Base-by-base conservation (phyloP, 2,888 invertebrate species). In the Lasioglossum leucozonium region DNA sequence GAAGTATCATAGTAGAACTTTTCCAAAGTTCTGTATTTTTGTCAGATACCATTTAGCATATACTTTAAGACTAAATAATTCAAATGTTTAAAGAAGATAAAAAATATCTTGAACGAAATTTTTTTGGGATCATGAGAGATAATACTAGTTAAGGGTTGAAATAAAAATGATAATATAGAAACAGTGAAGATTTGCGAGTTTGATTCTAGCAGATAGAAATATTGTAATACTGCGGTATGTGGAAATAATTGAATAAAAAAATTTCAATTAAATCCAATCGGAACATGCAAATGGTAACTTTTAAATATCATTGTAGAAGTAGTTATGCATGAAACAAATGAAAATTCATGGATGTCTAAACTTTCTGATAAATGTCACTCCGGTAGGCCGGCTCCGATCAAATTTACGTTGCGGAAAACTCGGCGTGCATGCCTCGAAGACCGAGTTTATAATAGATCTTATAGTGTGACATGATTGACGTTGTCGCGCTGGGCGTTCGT, bases 371-470 rank as follows among this genome's bases (percentile, higher is more conserved):
- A 62, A 30, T 30, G 62, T 16, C 30, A 62, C 6, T 26, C 62
- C 6, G 1, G 6, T 13, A 62, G 62, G n/a, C 62, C 62, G 30
- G 26, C 3, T 30, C 58, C 58, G 62, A 62, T 62, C 62, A 62
- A 16, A 62, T 62, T 62, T 62, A 62, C 62, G 30, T 62, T 58
- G 58, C 58, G 26, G 58, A 58, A 58, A 58, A 58, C 58, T 62
- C 62, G 62, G 30, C 62, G 30, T 62, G 62, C 62, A 30, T 16
- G 62, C 16, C 62, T 30, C 62, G 16, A 26, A 6, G 62, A 2
- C 62, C 58, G 30, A 62, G 65, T 82, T 83, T 67, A 16, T 83
- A 69, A 76, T 76, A 72, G 40, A 75, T 8, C 55, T 42, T 40
- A 37, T 8, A 58, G 5, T 26, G 67, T 16, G 22, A 30, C 62